Evolutionary conservation across 2,113 vertebrate species (phyloP).

Genomic region (Rhinolophus ferrumequinum): DNA sequence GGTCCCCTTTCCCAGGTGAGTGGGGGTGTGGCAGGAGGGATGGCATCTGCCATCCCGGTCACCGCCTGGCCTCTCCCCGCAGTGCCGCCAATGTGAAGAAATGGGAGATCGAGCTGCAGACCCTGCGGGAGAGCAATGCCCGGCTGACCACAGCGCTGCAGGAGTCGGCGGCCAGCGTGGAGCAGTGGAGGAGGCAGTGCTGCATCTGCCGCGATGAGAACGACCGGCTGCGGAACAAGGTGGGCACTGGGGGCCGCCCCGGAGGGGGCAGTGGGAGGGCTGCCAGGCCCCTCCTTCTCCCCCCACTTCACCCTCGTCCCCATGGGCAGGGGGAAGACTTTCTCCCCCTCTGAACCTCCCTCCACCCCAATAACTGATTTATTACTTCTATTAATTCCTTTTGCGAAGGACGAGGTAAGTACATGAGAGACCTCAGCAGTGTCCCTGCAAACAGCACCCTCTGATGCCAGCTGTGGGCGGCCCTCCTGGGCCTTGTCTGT

Average conservation of each 20-base stretch:
- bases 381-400: accelerated
- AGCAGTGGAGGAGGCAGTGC: slow-evolving; percentile 96
- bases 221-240: slow-evolving; percentile 92
- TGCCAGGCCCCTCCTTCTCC: background rate
- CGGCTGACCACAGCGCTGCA: slow-evolving; percentile 92
- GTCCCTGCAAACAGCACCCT: too few relatives aligned
- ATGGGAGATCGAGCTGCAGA: slow-evolving; percentile 96
- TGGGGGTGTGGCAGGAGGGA: accelerated
- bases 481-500: background rate
- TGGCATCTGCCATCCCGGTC: accelerated
- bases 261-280: accelerated
- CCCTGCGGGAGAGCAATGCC: slow-evolving; percentile 94
- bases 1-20: background rate
- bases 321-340: background rate
- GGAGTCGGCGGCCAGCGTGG: slow-evolving; percentile 93
- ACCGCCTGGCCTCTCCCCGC: background rate
- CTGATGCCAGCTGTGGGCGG: accelerated
- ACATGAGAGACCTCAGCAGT: too few relatives aligned
- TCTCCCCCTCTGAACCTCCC: too few relatives aligned
- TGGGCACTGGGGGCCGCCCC: slow-evolving; percentile 52
- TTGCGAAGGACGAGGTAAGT: background rate
- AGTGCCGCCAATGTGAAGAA: slow-evolving; percentile 95
- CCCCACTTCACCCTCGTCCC: accelerated
- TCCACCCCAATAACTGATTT: background rate
- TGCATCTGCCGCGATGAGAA: slow-evolving; percentile 93